phyloP scores from a whole-genome alignment of 2,888 invertebrate genomes.

The Osmoderma eremita region DNA sequence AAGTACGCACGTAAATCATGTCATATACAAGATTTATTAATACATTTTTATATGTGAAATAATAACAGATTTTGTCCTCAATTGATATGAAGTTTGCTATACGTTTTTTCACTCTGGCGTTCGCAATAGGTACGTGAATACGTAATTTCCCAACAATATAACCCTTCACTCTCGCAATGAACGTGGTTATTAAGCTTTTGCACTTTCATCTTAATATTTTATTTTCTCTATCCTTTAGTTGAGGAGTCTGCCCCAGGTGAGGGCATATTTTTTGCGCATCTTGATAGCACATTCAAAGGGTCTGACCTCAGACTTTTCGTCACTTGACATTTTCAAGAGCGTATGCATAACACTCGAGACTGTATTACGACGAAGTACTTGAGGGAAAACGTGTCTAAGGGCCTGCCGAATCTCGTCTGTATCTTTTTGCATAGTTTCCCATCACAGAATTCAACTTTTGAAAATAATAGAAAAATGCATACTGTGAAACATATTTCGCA shows the following conservation, averaged over 20 bases:
- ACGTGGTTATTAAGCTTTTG: background rate
- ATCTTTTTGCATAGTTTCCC: conserved; percentile 22
- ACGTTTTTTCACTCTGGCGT: too few species aligned
- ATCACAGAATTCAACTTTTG: conserved; percentile 4
- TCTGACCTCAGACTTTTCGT: conserved; percentile 45
- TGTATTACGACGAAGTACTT: conserved; percentile 47
- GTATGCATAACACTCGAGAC: conserved; percentile 49
- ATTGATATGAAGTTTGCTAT: too few species aligned
- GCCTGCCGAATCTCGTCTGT: conserved; percentile 33
- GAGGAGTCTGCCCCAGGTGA: background rate
- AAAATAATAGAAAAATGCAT: too few species aligned
- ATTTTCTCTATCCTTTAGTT: background rate
- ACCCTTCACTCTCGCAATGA: too few species aligned
- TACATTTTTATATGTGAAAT: too few species aligned
- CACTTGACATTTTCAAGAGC: conserved; percentile 48
- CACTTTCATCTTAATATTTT: background rate
- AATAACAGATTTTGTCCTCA: too few species aligned
- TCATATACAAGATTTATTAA: too few species aligned
- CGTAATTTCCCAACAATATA: too few species aligned
- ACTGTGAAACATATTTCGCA: too few species aligned
- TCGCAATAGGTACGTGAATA: too few species aligned
- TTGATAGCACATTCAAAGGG: conserved; percentile 38
- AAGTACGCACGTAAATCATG: too few species aligned
- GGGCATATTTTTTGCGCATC: conserved; percentile 30
- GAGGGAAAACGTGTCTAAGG: conserved; percentile 47